Evolutionary conservation across 2,797 vertebrate species (phyloP).

Genomic region (Bradypodion pumilum): DNA sequence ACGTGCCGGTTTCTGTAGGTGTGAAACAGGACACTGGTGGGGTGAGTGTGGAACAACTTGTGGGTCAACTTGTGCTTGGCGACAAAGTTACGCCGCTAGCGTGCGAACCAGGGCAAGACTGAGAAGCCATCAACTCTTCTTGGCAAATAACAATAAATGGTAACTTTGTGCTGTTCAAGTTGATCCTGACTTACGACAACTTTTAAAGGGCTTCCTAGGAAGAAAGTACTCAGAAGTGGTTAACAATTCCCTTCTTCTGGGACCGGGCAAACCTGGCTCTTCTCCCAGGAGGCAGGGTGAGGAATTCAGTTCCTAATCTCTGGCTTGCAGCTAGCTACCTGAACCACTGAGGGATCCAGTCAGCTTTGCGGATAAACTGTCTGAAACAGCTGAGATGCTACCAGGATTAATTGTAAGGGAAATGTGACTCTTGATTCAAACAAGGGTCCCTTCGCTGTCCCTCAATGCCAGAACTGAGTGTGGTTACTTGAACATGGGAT

Average conservation of each 20-base stretch:
- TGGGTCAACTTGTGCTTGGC: not conserved
- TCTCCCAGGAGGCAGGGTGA: too few relatives aligned
- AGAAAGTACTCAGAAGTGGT: too few relatives aligned
- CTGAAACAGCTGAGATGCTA: too few relatives aligned
- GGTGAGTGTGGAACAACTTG: not conserved
- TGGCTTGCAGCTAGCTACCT: too few relatives aligned
- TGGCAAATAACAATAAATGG: too few relatives aligned
- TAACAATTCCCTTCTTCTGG: not conserved
- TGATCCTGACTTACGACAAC: too few relatives aligned
- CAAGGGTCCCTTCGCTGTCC: not conserved
- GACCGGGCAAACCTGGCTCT: not conserved
- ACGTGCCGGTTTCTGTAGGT: conserved; percentile 4
- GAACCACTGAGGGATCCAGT: too few relatives aligned
- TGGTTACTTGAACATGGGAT: not conserved
- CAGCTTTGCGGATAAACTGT: too few relatives aligned
- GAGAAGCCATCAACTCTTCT: not conserved
- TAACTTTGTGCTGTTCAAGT: too few relatives aligned
- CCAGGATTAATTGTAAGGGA: too few relatives aligned
- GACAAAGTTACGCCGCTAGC: not conserved
- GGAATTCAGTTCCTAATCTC: too few relatives aligned
- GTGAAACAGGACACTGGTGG: conserved; percentile 7
- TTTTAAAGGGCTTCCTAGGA: too few relatives aligned
- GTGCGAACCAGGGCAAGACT: not conserved
- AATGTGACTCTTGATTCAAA: not conserved
- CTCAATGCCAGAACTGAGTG: not conserved